Evolutionary conservation across 2,797 vertebrate species (phyloP), one percentile per base, ranked within the genome.

Genomic region (Brotula barbata): DNA sequence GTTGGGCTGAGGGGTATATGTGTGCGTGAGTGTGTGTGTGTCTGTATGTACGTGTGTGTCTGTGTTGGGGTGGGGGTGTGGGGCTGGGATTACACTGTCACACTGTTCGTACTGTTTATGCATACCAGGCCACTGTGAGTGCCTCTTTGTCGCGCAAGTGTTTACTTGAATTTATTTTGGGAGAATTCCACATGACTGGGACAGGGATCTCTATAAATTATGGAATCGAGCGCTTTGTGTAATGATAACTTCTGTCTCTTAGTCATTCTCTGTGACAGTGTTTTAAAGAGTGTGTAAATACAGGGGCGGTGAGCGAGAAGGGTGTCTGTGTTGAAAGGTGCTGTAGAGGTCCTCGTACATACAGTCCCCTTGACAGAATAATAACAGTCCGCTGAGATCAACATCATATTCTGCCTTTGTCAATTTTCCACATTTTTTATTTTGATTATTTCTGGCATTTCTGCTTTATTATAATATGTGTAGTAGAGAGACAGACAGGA

Each of bases 111-210:
- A 92, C 88, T 96, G 94, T 95, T 95, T 94, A 94, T 92, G 92
- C 93, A 94, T 94, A 92, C 93, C 93, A 91, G 83, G 83, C 91
- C 89, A 89, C 92, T 92, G 93, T 95, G 93, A 95, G 93, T 93
- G 93, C 93, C 90, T 94, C 94, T 94, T 94, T 95, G 94, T 96
- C 91, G 91, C 90, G 15, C 89, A 91, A 92, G 89, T 96, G 95
- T 97, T 97, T 96, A 96, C 94, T 94, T 89, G 89, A 89, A 95
- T 94, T 93, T 94, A 95, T 97, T 95, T 94, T 94, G 93, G 94
- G 93, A 95, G 93, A 95, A 94, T 93, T 95, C 93, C 94, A 94
- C 93, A 89, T 87, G 92, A 93, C 91, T 36, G 89, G 88, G 93
- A 91, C 90, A 89, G 90, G 92, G 93, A 94, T 94, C 90, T 92